These are phyloP conservation scores for Paramisgurnus dabryanus DNA, from an alignment of 2,113 vertebrate species.

Conservation along the genomic window DNA sequence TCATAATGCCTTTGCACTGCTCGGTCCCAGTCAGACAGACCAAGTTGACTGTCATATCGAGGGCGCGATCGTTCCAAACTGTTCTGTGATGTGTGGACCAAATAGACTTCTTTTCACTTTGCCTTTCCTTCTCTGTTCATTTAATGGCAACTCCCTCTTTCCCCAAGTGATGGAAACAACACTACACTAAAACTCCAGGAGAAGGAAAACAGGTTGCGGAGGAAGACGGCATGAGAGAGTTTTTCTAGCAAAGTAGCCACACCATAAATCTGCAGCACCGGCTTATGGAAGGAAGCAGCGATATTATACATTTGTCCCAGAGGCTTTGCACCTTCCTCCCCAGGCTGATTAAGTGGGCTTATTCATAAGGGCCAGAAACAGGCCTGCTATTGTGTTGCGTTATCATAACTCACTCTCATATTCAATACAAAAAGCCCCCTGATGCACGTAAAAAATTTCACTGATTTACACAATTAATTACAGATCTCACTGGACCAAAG, in stretches of 20 bases:
- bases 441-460: background rate
- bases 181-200: conserved; percentile 61
- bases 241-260: conserved; percentile 58
- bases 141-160: conserved; percentile 22
- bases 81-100: background rate
- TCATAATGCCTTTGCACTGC: no score
- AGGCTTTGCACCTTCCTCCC: conserved; percentile 48
- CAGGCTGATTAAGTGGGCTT: conserved; percentile 41
- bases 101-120: background rate
- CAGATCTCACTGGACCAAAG: background rate
- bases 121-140: conserved; percentile 8
- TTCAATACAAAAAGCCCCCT: conserved; percentile 31
- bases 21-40: no score
- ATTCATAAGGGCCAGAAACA: conserved; percentile 40
- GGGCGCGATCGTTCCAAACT: background rate
- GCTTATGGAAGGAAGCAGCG: conserved; percentile 45
- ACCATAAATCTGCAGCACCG: conserved; percentile 55
- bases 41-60: no score
- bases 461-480: conserved; percentile 24
- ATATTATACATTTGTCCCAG: conserved; percentile 47
- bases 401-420: conserved; percentile 45
- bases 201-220: conserved; percentile 59
- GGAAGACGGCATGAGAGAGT: conserved; percentile 55
- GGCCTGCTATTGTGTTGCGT: conserved; percentile 30
- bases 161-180: conserved; percentile 48